Percentiles rank a stretch among this genome's conserved stretches.
phyloP scores from a whole-genome alignment of 2,888 invertebrate species.

The Drosophila glabriapex region DNA sequence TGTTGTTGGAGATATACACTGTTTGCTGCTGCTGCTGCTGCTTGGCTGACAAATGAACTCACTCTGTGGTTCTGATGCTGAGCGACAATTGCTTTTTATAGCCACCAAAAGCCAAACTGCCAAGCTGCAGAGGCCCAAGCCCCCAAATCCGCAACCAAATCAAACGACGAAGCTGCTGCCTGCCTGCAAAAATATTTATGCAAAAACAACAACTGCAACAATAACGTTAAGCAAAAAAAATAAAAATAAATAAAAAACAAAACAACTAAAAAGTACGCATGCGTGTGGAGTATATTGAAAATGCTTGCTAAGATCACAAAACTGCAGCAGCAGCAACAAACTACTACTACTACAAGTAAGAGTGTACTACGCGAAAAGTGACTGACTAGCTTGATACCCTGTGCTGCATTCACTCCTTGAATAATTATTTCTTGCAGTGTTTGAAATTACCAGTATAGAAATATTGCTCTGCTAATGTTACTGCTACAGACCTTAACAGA shows the following conservation, averaged over 20 bases:
- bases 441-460: too few species aligned
- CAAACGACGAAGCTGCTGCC: slow-evolving; percentile 57
- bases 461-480: not conserved
- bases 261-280: slow-evolving; percentile 59
- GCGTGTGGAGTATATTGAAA: slow-evolving; percentile 56
- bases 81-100: slow-evolving; percentile 82
- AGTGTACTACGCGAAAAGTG: not conserved
- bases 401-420: not conserved
- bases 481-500: not conserved
- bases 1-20: not conserved
- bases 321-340: slow-evolving; percentile 42
- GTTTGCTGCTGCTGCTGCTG: slow-evolving; percentile 63
- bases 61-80: slow-evolving; percentile 83
- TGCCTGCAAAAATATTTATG: slow-evolving; percentile 77
- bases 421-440: too few species aligned
- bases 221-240: slow-evolving; percentile 35
- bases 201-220: slow-evolving; percentile 66
- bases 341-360: too few species aligned
- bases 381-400: slow-evolving; percentile 11
- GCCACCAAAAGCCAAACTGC: slow-evolving; percentile 34
- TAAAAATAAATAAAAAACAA: slow-evolving; percentile 36
- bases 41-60: slow-evolving; percentile 83
- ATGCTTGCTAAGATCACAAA: slow-evolving; percentile 54
- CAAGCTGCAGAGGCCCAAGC: slow-evolving; percentile 49
- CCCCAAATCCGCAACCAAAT: slow-evolving; percentile 61